Evolutionary conservation across 1,140 invertebrate genomes (phyloP).

Genomic region (Drosophila mayri): DNA sequence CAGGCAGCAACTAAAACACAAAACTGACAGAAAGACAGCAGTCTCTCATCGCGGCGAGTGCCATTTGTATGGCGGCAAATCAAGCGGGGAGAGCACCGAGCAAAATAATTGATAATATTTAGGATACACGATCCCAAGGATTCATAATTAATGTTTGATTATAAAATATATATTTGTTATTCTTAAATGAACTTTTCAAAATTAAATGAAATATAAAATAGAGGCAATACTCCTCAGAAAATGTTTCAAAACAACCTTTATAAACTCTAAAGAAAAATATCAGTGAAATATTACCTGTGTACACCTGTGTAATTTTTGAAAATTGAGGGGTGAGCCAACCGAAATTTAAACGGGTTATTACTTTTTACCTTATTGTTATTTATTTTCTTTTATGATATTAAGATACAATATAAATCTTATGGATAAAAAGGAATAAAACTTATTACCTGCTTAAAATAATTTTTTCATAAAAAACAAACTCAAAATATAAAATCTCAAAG

Average conservation of each 20-base stretch:
- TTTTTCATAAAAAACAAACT: no score
- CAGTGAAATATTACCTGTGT: neutral
- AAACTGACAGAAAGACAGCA: conserved; percentile 69
- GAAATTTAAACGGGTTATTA: no score
- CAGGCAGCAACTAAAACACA: conserved; percentile 69
- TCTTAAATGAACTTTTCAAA: no score
- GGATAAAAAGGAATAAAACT: no score
- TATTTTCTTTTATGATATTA: no score
- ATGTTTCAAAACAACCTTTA: neutral
- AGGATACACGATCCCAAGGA: neutral
- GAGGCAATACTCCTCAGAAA: neutral
- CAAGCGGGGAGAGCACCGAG: conserved; percentile 13
- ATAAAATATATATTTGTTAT: no score
- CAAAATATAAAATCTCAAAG: no score
- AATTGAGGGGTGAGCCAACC: neutral
- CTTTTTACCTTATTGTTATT: no score
- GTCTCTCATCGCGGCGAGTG: conserved; percentile 61
- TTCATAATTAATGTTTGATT: neutral
- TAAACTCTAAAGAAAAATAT: neutral
- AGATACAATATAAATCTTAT: no score
- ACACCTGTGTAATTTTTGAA: neutral
- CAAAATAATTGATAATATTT: neutral
- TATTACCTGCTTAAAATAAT: no score
- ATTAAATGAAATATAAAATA: neutral
- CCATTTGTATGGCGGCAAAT: conserved; percentile 60